A percentile compares a stretch with the other conserved stretches of the same genome.
These are phyloP conservation scores for Limonius californicus DNA, from an alignment of 1,140 invertebrate genomes.

Conservation along the genomic window DNA sequence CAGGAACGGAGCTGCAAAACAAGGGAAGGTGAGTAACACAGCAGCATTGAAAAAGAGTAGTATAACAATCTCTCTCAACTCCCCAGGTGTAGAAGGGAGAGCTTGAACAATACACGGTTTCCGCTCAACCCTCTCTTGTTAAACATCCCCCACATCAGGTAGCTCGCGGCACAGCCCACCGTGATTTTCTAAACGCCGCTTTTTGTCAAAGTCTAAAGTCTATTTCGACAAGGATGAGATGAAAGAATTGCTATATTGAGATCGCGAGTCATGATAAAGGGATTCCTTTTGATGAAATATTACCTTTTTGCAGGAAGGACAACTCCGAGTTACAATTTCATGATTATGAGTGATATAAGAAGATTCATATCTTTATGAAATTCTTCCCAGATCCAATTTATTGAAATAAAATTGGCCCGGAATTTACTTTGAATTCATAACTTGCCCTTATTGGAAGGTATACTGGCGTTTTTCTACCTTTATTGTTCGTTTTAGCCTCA, in stretches of 20 bases:
- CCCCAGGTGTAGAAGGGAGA: neutral
- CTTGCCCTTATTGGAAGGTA: too few species aligned
- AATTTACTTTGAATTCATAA: too few species aligned
- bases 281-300: conserved; percentile 5
- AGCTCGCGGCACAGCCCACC: conserved; percentile 2
- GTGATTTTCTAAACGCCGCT: conserved; percentile 5
- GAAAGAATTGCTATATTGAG: conserved; percentile 2
- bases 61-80: too few species aligned
- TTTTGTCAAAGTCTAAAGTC: conserved; percentile 4
- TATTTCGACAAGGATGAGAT: conserved; percentile 8
- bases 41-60: too few species aligned
- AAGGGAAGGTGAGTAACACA: too few species aligned
- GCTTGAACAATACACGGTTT: neutral
- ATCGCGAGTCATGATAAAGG: neutral
- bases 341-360: too few species aligned
- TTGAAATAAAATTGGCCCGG: too few species aligned
- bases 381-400: too few species aligned
- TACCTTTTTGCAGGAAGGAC: neutral
- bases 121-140: conserved; percentile 5
- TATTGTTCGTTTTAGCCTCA: too few species aligned
- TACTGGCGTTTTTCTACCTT: too few species aligned
- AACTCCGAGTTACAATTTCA: neutral
- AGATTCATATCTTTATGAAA: too few species aligned
- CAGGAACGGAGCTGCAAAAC: too few species aligned
- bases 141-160: neutral